A percentile compares a stretch with the other conserved stretches of the same genome.
Conservation (phyloP, 2,113 vertebrate genomes). For the Laticauda colubrina region DNA sequence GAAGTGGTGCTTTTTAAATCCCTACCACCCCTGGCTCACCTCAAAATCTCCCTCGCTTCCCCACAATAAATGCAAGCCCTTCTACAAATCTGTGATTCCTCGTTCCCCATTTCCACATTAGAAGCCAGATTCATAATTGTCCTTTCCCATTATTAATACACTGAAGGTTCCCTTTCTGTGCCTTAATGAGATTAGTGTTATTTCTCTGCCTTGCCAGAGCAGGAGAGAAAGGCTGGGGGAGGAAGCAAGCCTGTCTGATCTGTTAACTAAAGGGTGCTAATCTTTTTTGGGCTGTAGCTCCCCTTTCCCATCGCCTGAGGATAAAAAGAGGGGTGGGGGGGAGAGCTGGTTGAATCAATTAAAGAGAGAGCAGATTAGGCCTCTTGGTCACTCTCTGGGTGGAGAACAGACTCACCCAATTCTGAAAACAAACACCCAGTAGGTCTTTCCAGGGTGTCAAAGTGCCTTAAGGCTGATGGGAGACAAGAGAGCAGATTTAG, state of each 20-base stretch:
- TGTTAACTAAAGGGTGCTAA: slow-evolving; percentile 72
- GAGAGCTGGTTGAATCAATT: slow-evolving; percentile 58
- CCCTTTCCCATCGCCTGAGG: slow-evolving; percentile 50
- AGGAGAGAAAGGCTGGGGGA: slow-evolving; percentile 56
- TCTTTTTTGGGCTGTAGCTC: slow-evolving; percentile 59
- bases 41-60: neutral
- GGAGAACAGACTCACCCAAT: slow-evolving; percentile 52
- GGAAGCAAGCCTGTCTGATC: slow-evolving; percentile 50
- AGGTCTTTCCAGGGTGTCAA: neutral
- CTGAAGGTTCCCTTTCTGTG: slow-evolving; percentile 68
- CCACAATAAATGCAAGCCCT: slow-evolving; percentile 43
- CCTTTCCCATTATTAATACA: slow-evolving; percentile 69
- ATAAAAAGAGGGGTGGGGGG: slow-evolving; percentile 20
- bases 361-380: slow-evolving; percentile 62
- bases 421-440: slow-evolving; percentile 21
- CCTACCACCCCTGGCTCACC: neutral
- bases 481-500: slow-evolving; percentile 1
- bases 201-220: slow-evolving; percentile 66
- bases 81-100: slow-evolving; percentile 50
- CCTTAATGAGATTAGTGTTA: slow-evolving; percentile 73
- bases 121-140: slow-evolving; percentile 52
- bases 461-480: neutral
- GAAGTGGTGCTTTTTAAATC: neutral
- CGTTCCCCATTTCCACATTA: slow-evolving; percentile 63
- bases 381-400: slow-evolving; percentile 51